Evolutionary conservation across 2,797 vertebrate species (phyloP), one percentile per base, ranked within the genome.

Genomic region (Argya squamiceps): DNA sequence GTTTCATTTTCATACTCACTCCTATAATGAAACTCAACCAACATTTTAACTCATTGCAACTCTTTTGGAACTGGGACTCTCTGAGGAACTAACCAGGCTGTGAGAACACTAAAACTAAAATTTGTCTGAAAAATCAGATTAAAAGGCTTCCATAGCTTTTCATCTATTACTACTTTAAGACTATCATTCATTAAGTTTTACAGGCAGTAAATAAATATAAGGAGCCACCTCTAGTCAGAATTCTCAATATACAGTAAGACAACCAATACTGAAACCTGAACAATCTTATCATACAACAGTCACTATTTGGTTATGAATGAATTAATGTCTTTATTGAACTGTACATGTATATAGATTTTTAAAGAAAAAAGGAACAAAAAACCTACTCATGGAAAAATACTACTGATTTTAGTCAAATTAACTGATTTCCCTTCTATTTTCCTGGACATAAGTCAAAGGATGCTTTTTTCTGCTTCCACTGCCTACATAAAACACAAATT

Each of bases 301-400:
- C 18, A 36, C 27, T 34, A n/a, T 9, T 21, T 56, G 5, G 9
- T 22, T 71, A 84, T 3, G 73, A 10, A 46, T 18, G 1, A 68
- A 63, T 82, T 34, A 46, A 75, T 9, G 15, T 12, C 21, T 68
- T 43, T 64, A 76, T 4, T 64, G 21, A 71, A 68, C 18, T 32
- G 34, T 13, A 39, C 8, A 44, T 0, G 1, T 26, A 26, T 6
- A 60, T 4, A 39, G 27, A 50, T 47, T 60, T 68, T 49, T 49
- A 80, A 65, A 65, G 17, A 56, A 77, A 2, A 30, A 52, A 69
- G 30, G 6, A 30, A n/a, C 13, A 59, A 58, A 59, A 53, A 41
- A 22, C 0, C 1, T 13, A 59, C 27, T 15, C 0, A 7, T 22
- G 7, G 55, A 79, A 70, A 91, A 10, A 19, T 3, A 34, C 19